A percentile compares a stretch with the other conserved stretches of the same genome.
phyloP scores from a whole-genome alignment of 2,113 vertebrate species.

The Genyomyrus donnyi region DNA sequence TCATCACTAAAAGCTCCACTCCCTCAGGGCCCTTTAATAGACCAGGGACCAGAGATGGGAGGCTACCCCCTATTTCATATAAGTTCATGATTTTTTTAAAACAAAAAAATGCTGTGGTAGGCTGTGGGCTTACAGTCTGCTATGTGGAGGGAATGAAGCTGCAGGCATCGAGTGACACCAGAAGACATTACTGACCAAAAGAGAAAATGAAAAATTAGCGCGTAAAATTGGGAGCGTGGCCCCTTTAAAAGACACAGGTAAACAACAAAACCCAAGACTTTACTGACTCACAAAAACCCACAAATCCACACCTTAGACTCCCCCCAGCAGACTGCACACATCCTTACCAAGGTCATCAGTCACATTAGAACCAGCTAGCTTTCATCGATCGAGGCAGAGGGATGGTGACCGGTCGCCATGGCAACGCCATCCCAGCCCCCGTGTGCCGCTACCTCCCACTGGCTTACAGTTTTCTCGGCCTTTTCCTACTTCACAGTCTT shows the following conservation, averaged over 20 bases:
- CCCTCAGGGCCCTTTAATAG: constrained; percentile 8
- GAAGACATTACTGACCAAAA: not conserved
- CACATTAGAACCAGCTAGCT: not conserved
- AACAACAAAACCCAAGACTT: not conserved
- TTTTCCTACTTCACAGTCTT: constrained; percentile 14
- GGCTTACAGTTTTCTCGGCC: constrained; percentile 25
- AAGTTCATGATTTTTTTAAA: not conserved
- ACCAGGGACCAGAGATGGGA: not conserved
- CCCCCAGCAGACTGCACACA: not conserved
- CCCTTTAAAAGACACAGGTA: not conserved
- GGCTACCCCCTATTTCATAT: not conserved
- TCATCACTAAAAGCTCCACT: not conserved
- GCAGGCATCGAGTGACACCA: not conserved
- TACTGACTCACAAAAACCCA: not conserved
- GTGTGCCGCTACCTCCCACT: not conserved
- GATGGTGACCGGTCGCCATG: not conserved
- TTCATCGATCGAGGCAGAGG: not conserved
- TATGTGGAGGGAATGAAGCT: not conserved
- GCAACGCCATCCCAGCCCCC: not conserved
- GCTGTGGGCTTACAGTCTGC: not conserved
- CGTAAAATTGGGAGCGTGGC: not conserved
- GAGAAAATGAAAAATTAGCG: not conserved
- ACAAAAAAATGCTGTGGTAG: not conserved
- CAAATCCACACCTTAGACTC: not conserved
- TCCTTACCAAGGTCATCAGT: constrained; percentile 4